Conservation (phyloP, 2,113 vertebrate species). For the Acrocephalus arundinaceus region DNA sequence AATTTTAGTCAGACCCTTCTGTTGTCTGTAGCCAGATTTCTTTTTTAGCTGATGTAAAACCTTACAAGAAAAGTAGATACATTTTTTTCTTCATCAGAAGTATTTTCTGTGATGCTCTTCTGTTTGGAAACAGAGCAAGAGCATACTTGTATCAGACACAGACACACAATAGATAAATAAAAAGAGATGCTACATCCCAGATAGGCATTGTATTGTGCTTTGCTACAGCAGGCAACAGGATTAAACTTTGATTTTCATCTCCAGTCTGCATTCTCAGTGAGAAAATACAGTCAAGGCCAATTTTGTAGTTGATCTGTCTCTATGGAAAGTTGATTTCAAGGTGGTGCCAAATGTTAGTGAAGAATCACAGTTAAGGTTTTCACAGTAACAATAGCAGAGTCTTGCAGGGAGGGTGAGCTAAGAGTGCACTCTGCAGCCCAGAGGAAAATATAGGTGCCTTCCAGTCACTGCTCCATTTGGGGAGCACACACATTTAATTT, state of each 20-base stretch:
- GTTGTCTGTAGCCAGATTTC: not conserved
- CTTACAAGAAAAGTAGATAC: not conserved
- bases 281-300: constrained; percentile 6
- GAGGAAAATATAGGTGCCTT: not conserved
- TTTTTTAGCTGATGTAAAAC: not conserved
- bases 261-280: constrained; percentile 14
- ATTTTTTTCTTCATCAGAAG: not conserved
- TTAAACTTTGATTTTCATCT: constrained; percentile 31
- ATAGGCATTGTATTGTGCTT: not conserved
- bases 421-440: constrained; percentile 40
- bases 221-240: not conserved
- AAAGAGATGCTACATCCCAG: not conserved
- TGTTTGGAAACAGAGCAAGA: not conserved
- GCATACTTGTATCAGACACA: not conserved
- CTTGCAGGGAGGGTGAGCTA: not conserved
- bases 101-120: not conserved
- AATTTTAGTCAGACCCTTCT: not conserved
- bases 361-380: not conserved
- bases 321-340: constrained; percentile 43
- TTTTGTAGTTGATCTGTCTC: not conserved
- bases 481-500: not conserved
- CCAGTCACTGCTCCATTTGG: not conserved
- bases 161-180: not conserved
- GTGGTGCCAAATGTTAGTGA: not conserved
- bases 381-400: not conserved